phyloP scores from a whole-genome alignment of 2,113 vertebrate species.

The Ptilorrhoa leucosticta region DNA sequence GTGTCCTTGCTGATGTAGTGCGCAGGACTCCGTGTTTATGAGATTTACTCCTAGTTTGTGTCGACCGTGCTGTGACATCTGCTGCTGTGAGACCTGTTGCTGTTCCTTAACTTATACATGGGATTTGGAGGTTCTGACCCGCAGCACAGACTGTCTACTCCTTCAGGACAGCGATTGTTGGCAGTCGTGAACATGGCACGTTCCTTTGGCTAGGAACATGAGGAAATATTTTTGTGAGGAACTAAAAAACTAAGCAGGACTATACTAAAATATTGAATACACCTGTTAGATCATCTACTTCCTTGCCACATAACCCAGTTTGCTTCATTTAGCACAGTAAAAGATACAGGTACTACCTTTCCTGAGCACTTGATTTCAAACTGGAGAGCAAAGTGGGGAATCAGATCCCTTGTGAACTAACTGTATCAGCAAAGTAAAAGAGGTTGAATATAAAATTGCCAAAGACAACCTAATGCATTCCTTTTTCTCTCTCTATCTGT shows the following conservation, averaged over 20 bases:
- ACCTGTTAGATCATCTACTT: not conserved
- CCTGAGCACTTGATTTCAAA: not conserved
- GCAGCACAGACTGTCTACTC: not conserved
- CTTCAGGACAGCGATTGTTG: not conserved
- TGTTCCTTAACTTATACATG: not conserved
- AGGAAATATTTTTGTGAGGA: not conserved
- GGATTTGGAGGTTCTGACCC: not conserved
- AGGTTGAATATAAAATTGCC: not conserved
- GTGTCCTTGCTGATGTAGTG: not conserved
- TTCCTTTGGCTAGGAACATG: not conserved
- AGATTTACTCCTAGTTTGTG: not conserved
- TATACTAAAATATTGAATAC: not conserved
- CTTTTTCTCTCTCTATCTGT: not conserved
- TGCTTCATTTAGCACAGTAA: not conserved
- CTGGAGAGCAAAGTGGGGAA: not conserved
- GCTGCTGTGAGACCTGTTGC: not conserved
- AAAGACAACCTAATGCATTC: not conserved
- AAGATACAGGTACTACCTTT: not conserved
- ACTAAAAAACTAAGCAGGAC: not conserved
- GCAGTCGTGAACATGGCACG: accelerated
- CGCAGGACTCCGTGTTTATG: not conserved
- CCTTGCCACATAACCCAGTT: not conserved
- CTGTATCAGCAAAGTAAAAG: not conserved
- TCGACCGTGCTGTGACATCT: not conserved
- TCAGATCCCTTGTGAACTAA: not conserved